Evolutionary conservation across 2,113 vertebrate genomes (phyloP).

Genomic region (Lycocorax pyrrhopterus): DNA sequence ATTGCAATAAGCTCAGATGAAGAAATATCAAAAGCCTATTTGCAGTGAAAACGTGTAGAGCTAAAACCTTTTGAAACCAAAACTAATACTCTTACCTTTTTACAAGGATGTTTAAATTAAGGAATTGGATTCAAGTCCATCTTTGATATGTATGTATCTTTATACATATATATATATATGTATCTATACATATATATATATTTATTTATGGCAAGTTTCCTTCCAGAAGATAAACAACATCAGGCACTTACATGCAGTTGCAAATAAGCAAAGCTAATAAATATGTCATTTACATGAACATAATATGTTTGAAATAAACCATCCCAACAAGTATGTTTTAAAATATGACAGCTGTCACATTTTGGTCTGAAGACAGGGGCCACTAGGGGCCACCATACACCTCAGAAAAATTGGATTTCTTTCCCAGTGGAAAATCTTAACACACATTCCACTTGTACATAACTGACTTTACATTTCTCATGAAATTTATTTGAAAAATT

Average conservation of each 20-base stretch:
- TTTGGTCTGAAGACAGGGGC: background rate
- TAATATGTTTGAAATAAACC: background rate
- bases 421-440: background rate
- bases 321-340: background rate
- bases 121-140: background rate
- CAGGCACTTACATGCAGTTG: background rate
- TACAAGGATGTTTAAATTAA: background rate
- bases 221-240: background rate
- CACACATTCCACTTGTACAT: background rate
- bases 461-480: background rate
- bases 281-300: background rate
- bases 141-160: background rate
- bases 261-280: background rate
- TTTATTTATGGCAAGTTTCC: background rate
- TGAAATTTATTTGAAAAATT: background rate
- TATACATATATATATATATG: background rate
- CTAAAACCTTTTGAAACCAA: background rate
- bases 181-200: too few species aligned
- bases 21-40: background rate
- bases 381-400: slow-evolving; percentile 52
- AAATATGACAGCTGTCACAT: background rate
- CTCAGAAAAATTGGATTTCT: background rate
- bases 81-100: background rate
- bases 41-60: background rate
- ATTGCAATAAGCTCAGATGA: background rate